A percentile compares a stretch with the other conserved stretches of the same genome.
phyloP scores from a whole-genome alignment of 2,113 vertebrate genomes.

The Argyrosomus japonicus region DNA sequence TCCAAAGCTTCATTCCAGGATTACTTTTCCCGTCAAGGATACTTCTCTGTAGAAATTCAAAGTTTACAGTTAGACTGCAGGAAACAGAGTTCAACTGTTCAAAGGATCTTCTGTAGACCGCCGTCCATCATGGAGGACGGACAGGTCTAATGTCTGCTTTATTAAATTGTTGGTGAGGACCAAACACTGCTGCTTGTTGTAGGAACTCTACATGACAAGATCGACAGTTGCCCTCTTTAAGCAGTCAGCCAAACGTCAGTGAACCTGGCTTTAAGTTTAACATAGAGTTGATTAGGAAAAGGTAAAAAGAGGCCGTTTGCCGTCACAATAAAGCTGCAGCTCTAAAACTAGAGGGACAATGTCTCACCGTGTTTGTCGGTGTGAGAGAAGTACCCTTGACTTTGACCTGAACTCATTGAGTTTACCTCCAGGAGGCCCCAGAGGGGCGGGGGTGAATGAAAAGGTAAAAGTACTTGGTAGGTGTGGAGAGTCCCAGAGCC shows the following conservation, averaged over 20 bases:
- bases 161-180: background rate
- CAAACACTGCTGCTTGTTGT: background rate
- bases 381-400: slow-evolving; percentile 73
- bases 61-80: background rate
- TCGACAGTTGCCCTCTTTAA: background rate
- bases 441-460: slow-evolving; percentile 79
- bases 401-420: slow-evolving; percentile 31
- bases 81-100: background rate
- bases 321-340: no score
- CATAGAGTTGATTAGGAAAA: background rate
- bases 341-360: background rate
- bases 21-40: slow-evolving; percentile 53
- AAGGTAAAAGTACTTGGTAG: slow-evolving; percentile 97
- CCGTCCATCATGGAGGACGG: background rate
- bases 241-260: background rate
- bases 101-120: no score
- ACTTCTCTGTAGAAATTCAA: slow-evolving; percentile 58
- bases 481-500: slow-evolving; percentile 96
- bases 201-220: background rate
- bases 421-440: slow-evolving; percentile 82
- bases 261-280: no score
- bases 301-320: background rate
- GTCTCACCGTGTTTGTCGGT: background rate
- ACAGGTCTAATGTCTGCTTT: background rate
- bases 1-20: slow-evolving; percentile 53